phyloP scores from a whole-genome alignment of 2,888 invertebrate species.

The Patella ulyssiponensis region DNA sequence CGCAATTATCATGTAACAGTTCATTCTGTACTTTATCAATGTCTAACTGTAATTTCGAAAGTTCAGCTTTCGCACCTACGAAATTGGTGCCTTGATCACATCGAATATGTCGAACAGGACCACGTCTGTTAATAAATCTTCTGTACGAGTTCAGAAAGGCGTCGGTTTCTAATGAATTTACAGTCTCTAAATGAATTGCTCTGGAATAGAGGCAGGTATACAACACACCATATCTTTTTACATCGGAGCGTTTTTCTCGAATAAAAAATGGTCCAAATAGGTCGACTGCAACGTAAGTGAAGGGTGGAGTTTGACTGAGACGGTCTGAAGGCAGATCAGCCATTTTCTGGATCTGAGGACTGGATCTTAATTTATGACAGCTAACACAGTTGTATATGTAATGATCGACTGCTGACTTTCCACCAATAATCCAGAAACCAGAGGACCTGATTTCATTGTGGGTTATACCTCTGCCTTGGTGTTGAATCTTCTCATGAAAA shows the following conservation, averaged over 20 bases:
- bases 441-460: not conserved
- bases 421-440: slow-evolving; percentile 2
- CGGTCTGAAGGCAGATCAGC: slow-evolving; percentile 28
- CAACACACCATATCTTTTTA: slow-evolving; percentile 19
- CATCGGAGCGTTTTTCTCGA: slow-evolving; percentile 8
- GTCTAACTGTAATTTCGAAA: slow-evolving; percentile 23
- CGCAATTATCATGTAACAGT: slow-evolving; percentile 29
- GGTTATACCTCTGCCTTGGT: slow-evolving; percentile 13
- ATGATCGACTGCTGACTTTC: not conserved
- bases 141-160: slow-evolving; percentile 18
- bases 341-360: slow-evolving; percentile 24
- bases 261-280: slow-evolving; percentile 26
- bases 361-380: slow-evolving; percentile 13
- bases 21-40: slow-evolving; percentile 21
- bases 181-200: slow-evolving; percentile 52
- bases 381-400: not conserved
- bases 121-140: slow-evolving; percentile 15
- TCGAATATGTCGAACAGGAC: slow-evolving; percentile 16
- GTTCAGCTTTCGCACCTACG: not conserved
- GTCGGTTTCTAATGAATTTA: slow-evolving; percentile 19
- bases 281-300: slow-evolving; percentile 23
- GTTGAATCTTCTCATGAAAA: not conserved
- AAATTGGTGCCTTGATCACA: slow-evolving; percentile 2
- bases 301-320: slow-evolving; percentile 24
- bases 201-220: slow-evolving; percentile 29